These are phyloP conservation scores for Scleropages formosus DNA, from an alignment of 2,797 vertebrate species.

Conservation along the genomic window DNA sequence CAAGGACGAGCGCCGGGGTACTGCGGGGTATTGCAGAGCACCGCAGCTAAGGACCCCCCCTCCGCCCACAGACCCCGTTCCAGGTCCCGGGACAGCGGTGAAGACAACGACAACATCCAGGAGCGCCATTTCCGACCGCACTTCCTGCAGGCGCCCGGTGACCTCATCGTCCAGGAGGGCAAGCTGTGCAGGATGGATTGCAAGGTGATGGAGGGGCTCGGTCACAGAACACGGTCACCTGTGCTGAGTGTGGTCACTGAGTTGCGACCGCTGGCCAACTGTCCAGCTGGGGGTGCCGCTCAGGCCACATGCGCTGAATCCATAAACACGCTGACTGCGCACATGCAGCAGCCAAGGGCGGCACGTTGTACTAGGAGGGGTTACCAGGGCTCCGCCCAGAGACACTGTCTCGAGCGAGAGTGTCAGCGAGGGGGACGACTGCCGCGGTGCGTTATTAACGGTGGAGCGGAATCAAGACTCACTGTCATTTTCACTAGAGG, in stretches of 20 bases:
- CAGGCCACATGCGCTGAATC: too few species aligned
- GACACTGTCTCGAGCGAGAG: too few species aligned
- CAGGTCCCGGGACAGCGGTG: constrained; percentile 92
- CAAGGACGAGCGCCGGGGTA: too few species aligned
- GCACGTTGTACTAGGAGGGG: too few species aligned
- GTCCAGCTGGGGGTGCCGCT: neutral
- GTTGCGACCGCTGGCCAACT: neutral
- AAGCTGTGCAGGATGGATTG: constrained; percentile 97
- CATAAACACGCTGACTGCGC: too few species aligned
- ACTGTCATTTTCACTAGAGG: neutral
- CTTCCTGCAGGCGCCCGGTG: constrained; percentile 96
- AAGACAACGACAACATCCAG: constrained; percentile 95
- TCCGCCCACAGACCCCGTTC: constrained; percentile 80
- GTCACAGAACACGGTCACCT: neutral
- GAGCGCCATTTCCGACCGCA: constrained; percentile 98
- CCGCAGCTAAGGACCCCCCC: constrained; percentile 41
- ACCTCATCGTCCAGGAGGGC: constrained; percentile 94
- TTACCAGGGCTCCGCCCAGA: too few species aligned
- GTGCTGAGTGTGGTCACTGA: too few species aligned
- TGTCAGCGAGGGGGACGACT: too few species aligned
- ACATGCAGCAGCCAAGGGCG: too few species aligned
- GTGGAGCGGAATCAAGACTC: neutral
- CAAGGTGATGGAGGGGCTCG: constrained; percentile 72
- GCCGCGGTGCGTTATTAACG: constrained; percentile 19
- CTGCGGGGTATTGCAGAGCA: constrained; percentile 28